Base-by-base conservation (phyloP, 2,113 vertebrate genomes). In the Leiothrix lutea region DNA sequence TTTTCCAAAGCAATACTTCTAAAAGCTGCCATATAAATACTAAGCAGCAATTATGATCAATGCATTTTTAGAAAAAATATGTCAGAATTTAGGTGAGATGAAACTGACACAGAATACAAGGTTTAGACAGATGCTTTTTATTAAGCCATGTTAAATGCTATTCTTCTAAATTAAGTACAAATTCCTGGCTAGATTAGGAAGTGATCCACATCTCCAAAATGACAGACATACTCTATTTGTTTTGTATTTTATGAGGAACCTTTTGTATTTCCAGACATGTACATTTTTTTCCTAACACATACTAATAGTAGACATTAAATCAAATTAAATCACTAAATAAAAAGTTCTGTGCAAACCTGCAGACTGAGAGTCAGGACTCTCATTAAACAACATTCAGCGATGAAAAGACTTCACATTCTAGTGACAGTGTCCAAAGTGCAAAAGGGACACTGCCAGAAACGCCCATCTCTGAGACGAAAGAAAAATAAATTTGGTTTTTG, bases 1-100 rank as follows among this genome's bases (percentile, higher is more conserved):
- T 97, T 95, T 72, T 95, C 86, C 88, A 96, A 97, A 94, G 53
- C 75, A 86, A 94, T 74, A 42, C 48, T 81, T 89, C 62, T 64
- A 94, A 97, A 96, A 97, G 69, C 90, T 93, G 93, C 48, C 70
- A 94, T 50, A 83, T 84, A 97, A 97, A 90, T 97, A 94, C 80
- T 91, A 95, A 91, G 61, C 26, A 86, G 38, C 64, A 97, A 94
- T 96, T 94, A 97, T 64, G 73, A 97, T 88, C 91, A 95, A 95
- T 82, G 84, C 18, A 5, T 65, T 96, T 94, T 86, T 74, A 85
- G 65, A 72, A 86, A 84, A 93, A 51, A 31, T 66, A 92, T 62
- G 44, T 57, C 86, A 95, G 60, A 94, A 95, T 88, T 95, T 86
- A 92, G 81, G 66, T 85, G 53, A 57, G 83, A 94, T 82, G 36